Base-by-base conservation (phyloP, 1,140 invertebrate genomes). In the Coptotermes formosanus region DNA sequence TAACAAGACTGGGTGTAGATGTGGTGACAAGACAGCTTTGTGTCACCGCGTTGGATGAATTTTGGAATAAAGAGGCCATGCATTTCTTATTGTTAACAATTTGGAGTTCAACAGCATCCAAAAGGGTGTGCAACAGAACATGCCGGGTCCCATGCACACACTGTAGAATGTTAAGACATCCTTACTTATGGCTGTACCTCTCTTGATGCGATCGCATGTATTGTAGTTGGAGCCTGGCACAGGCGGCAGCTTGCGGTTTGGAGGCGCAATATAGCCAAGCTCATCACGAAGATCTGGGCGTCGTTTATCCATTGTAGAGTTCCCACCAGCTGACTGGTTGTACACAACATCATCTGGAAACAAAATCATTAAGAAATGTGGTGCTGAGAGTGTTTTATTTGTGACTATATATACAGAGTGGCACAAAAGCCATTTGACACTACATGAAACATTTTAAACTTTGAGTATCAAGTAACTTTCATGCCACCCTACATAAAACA, bases 161-260 rank as follows among this genome's bases (percentile, higher is more conserved):
- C 25, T 3, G 64, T 75, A 75, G 64, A 75, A 75, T 75, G 64
- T 30, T 30, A 30, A 75, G 64, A 75, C 64, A 75, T 75, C 94
- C 95, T 96, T 94, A 96, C 96, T 96, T 94, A 96, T 96, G 88
- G 95, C 95, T 92, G 95, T 96, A 94, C 96, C 96, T 94, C 96
- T 93, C 93, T 97, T 97, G 92, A 97, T 97, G 89, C 96, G 94
- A 92, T 97, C 97, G 91, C 97, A 97, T 45, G 97, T 98, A 91
- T 97, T 97, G 91, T 97, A 97, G 91, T 97, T 97, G 30, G 96
- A 97, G 86, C 97, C 97, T 69, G 97, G 97, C 6, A 98, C 97
- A 21, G 97, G 97, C 16, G 97, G 97, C 82, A 97, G 92, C 91
- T 98, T 97, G 87, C 97, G 93, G 90, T 98, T 98, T 59, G 97